Conservation (phyloP, 2,797 vertebrate genomes). For the Pipistrellus kuhlii region DNA sequence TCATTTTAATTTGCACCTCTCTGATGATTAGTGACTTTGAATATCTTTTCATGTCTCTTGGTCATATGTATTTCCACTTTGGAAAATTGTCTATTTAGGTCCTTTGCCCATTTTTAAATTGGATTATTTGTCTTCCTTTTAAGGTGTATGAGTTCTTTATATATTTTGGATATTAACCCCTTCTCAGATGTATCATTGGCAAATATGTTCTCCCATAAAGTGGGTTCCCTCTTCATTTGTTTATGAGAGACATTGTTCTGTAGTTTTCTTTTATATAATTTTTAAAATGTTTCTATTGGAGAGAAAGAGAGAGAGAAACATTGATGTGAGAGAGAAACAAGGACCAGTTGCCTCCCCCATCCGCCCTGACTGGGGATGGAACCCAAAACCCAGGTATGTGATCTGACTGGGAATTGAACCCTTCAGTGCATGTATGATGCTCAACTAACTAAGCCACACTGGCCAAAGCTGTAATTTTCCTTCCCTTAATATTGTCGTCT, state of each 20-base stretch:
- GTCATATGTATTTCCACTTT: too few relatives aligned
- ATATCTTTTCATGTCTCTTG: too few relatives aligned
- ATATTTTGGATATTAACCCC: too few relatives aligned
- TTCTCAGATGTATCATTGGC: too few relatives aligned
- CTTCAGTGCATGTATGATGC: neutral
- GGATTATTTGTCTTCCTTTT: too few relatives aligned
- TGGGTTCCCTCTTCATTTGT: neutral
- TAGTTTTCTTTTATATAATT: neutral
- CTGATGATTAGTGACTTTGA: too few relatives aligned
- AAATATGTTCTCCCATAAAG: too few relatives aligned
- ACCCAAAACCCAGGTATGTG: neutral
- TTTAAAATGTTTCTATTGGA: neutral
- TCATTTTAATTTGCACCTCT: too few relatives aligned
- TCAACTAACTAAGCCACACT: neutral
- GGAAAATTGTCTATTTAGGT: too few relatives aligned
- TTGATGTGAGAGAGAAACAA: neutral
- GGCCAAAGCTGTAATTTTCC: neutral
- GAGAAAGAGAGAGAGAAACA: neutral
- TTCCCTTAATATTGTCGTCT: constrained; percentile 3
- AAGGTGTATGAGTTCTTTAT: too few relatives aligned
- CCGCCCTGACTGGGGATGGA: neutral
- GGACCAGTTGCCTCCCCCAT: neutral
- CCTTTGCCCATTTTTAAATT: too few relatives aligned
- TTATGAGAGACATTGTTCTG: neutral
- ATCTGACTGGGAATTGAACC: neutral